Evolutionary conservation across 2,888 invertebrate species (phyloP).

Genomic region (Meghimatium bilineatum): DNA sequence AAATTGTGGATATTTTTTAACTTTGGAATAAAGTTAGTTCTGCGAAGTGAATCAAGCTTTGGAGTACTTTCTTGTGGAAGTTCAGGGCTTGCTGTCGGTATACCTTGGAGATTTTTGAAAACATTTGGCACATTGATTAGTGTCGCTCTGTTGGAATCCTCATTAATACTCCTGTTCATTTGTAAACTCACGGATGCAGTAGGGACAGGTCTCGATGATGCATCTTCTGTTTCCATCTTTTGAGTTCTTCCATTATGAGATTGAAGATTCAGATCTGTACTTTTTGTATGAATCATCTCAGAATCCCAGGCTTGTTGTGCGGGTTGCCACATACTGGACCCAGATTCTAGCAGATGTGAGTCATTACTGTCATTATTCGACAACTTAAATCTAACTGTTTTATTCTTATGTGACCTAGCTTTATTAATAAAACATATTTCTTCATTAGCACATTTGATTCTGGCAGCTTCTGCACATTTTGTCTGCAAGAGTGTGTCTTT

Average conservation of each 20-base stretch:
- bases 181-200: not conserved
- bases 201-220: not conserved
- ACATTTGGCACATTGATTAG: not conserved
- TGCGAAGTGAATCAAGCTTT: not conserved
- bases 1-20: not conserved
- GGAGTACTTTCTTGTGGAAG: not conserved
- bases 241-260: not conserved
- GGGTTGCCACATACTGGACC: too few species aligned
- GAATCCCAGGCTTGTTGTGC: too few species aligned
- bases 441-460: not conserved
- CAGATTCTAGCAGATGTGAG: not conserved
- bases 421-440: not conserved
- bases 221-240: not conserved
- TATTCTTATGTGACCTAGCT: not conserved
- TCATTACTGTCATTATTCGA: not conserved
- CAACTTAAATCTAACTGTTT: conserved; percentile 4
- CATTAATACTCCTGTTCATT: not conserved
- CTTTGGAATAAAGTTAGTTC: not conserved
- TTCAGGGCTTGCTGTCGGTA: not conserved
- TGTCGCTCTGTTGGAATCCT: not conserved
- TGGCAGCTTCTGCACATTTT: not conserved
- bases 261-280: too few species aligned
- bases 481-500: not conserved
- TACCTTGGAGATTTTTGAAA: not conserved
- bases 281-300: too few species aligned